These are phyloP conservation scores for Apotomis turbidana DNA, from an alignment of 2,888 invertebrate genomes.

Conservation along the genomic window DNA sequence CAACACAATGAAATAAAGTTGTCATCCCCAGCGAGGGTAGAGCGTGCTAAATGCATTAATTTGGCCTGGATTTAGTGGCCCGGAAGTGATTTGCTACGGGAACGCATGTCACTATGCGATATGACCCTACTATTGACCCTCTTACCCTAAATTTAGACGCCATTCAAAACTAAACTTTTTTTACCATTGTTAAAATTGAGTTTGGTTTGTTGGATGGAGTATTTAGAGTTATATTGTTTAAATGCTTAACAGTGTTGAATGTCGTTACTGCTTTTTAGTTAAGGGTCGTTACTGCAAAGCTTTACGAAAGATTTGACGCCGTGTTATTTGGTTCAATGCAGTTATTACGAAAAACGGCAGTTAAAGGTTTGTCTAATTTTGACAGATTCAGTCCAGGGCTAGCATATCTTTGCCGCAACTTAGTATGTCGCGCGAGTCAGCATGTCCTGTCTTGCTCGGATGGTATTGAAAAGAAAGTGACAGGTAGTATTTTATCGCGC, in stretches of 20 bases:
- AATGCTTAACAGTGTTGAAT: conserved; percentile 66
- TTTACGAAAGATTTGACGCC: conserved; percentile 58
- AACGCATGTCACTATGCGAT: conserved; percentile 76
- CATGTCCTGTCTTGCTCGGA: too few relatives aligned
- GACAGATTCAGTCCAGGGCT: not conserved
- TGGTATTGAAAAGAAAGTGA: too few relatives aligned
- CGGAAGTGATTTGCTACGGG: conserved; percentile 84
- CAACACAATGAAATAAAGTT: conserved; percentile 82
- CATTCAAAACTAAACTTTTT: conserved; percentile 64
- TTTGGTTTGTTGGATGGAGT: conserved; percentile 49
- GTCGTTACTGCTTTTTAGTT: conserved; percentile 65
- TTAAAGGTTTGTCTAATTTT: conserved; percentile 11
- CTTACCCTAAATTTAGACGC: conserved; percentile 59
- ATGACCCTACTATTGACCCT: conserved; percentile 76
- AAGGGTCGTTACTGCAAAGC: conserved; percentile 66
- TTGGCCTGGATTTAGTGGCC: conserved; percentile 83
- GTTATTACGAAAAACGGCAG: conserved; percentile 42
- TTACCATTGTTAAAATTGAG: conserved; percentile 48
- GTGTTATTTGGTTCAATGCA: conserved; percentile 45
- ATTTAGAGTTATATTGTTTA: conserved; percentile 55
- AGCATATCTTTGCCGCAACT: too few relatives aligned
- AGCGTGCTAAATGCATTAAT: conserved; percentile 84
- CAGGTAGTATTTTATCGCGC: too few relatives aligned
- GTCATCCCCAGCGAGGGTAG: conserved; percentile 80
- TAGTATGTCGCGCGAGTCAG: too few relatives aligned